Evolutionary conservation across 2,888 invertebrate genomes (phyloP).

Genomic region (Neocrepidodera transversa): DNA sequence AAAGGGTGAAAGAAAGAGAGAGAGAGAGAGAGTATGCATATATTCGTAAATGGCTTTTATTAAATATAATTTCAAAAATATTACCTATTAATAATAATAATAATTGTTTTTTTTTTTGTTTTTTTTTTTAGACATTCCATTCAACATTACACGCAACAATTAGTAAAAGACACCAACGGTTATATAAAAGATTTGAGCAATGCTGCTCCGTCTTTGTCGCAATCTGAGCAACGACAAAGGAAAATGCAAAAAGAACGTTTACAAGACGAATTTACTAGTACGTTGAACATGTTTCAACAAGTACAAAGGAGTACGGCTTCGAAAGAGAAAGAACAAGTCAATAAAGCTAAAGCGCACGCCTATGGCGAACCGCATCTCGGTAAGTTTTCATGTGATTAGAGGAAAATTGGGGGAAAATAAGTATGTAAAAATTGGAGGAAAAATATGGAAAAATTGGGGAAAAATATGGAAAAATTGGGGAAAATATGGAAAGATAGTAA

Average conservation of each 20-base stretch:
- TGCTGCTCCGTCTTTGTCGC: conserved; percentile 65
- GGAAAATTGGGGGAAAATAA: no score
- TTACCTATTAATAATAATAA: no score
- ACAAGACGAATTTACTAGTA: conserved; percentile 90
- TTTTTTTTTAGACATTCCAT: conserved; percentile 84
- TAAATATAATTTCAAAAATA: no score
- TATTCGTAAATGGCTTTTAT: no score
- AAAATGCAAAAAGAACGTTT: conserved; percentile 89
- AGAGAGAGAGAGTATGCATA: no score
- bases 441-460: no score
- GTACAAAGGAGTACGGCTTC: conserved; percentile 87
- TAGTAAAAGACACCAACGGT: conserved; percentile 91
- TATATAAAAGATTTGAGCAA: conserved; percentile 83
- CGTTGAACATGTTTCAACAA: conserved; percentile 87
- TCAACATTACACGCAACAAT: conserved; percentile 92
- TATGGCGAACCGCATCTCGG: conserved; percentile 67
- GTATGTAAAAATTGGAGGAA: no score
- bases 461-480: no score
- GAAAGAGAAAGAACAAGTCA: conserved; percentile 89
- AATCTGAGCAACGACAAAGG: conserved; percentile 77
- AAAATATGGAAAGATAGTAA: no score
- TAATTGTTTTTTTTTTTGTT: no score
- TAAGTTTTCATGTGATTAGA: no score
- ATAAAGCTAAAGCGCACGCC: conserved; percentile 73
- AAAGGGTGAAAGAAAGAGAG: no score